These are phyloP conservation scores for Pocillopora verrucosa DNA, from an alignment of 64 coral and sea anemone species.

Conservation along the genomic window DNA sequence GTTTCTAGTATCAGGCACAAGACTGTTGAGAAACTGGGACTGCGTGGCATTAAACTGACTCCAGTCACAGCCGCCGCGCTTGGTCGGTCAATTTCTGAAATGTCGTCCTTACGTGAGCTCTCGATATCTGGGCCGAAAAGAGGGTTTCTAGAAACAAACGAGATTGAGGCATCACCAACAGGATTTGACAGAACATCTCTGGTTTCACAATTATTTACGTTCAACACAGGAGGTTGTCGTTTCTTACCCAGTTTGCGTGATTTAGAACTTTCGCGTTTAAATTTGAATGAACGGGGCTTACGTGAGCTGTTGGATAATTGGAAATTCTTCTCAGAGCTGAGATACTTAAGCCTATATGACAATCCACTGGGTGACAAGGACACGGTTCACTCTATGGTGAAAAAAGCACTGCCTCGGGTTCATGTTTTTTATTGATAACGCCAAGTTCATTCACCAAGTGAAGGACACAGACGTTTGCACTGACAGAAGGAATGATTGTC, in stretches of 20 bases:
- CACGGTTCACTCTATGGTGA: no score
- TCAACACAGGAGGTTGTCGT: background rate
- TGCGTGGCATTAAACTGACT: background rate
- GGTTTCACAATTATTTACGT: no score
- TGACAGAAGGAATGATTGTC: no score
- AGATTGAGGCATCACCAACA: no score
- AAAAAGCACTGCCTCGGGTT: no score
- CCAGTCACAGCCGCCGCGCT: background rate
- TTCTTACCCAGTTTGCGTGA: background rate
- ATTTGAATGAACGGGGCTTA: background rate
- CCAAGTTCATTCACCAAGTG: no score
- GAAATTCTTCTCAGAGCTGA: background rate
- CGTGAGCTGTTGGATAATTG: no score
- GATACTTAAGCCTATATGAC: fast-evolving
- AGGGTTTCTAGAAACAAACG: no score
- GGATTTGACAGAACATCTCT: background rate
- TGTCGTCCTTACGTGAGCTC: background rate
- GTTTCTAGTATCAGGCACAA: background rate
- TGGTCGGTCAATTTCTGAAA: background rate
- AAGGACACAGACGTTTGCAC: no score
- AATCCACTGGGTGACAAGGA: background rate
- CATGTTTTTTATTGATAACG: no score
- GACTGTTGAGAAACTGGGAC: background rate
- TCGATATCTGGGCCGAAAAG: background rate
- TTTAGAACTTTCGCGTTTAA: fast-evolving